Conservation (phyloP, 37 sponge, comb jelly and placozoan species). For the Agelas oroides region DNA sequence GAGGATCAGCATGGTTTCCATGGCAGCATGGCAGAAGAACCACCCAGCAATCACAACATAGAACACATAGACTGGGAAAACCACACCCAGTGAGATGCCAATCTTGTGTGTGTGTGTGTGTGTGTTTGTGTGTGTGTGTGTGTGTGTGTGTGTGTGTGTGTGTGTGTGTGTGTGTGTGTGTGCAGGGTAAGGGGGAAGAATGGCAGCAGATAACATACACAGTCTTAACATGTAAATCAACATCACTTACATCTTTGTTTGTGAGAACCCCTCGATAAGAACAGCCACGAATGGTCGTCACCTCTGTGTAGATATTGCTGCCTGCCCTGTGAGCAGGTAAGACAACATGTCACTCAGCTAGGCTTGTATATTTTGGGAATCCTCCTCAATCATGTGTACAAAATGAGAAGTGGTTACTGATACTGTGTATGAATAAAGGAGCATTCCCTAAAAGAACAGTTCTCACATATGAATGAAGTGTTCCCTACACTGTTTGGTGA, state of each 20-base stretch:
- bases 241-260: conserved; percentile 46
- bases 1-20: conserved; percentile 75
- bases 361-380: no score
- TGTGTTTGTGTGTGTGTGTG: conserved; percentile 7
- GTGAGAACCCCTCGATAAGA: conserved; percentile 4
- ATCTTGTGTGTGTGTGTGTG: conserved; percentile 6
- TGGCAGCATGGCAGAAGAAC: conserved; percentile 42
- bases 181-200: neutral
- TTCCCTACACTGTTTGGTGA: no score
- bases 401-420: no score
- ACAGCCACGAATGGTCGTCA: conserved; percentile 23
- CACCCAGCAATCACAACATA: conserved; percentile 41
- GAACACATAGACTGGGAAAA: conserved; percentile 8
- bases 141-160: conserved; percentile 13
- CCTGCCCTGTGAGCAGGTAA: conserved; percentile 5
- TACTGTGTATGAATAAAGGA: no score
- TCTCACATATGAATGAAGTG: no score
- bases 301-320: conserved; percentile 29
- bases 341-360: neutral
- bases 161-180: conserved; percentile 2
- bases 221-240: no score
- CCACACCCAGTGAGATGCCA: conserved; percentile 19
- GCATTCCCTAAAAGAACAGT: no score
- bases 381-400: no score
- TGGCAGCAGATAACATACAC: no score